Conservation (phyloP, 2,113 vertebrate species). For the Suncus etruscus region DNA sequence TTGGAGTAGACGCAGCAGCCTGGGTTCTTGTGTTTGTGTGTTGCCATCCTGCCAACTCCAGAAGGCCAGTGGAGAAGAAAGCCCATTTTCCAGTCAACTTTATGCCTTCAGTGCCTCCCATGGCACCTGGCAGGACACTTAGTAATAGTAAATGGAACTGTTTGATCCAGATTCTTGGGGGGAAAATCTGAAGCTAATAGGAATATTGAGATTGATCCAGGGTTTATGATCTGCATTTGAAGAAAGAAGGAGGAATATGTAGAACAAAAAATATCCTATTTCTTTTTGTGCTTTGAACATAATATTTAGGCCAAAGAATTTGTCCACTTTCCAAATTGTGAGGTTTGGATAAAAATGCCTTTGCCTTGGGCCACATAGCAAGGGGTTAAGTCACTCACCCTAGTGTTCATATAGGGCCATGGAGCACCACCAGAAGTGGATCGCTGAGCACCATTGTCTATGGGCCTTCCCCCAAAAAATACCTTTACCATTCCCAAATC, state of each 20-base stretch:
- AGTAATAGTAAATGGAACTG: not conserved
- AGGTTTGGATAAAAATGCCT: conserved; percentile 12
- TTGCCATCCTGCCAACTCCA: not conserved
- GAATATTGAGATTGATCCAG: not conserved
- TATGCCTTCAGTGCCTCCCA: not conserved
- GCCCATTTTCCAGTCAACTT: not conserved
- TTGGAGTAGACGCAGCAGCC: rapidly evolving
- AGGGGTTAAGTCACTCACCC: no score
- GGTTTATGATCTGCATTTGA: conserved; percentile 9
- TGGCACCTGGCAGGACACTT: not conserved
- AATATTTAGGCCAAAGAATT: not conserved
- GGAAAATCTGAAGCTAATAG: not conserved
- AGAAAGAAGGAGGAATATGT: conserved; percentile 2
- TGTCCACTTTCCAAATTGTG: not conserved
- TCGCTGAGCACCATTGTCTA: no score
- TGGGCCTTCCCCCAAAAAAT: no score
- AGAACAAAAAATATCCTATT: not conserved
- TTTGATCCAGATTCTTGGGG: not conserved
- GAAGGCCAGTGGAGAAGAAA: not conserved
- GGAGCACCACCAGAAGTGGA: no score
- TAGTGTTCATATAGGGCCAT: no score
- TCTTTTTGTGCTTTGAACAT: not conserved
- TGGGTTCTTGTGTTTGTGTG: not conserved
- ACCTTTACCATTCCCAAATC: not conserved
- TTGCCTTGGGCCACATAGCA: not conserved